Evolutionary conservation across 2,888 invertebrate genomes (phyloP), one percentile per base, ranked within the genome.

Genomic region (Willowsia nigromaculata): DNA sequence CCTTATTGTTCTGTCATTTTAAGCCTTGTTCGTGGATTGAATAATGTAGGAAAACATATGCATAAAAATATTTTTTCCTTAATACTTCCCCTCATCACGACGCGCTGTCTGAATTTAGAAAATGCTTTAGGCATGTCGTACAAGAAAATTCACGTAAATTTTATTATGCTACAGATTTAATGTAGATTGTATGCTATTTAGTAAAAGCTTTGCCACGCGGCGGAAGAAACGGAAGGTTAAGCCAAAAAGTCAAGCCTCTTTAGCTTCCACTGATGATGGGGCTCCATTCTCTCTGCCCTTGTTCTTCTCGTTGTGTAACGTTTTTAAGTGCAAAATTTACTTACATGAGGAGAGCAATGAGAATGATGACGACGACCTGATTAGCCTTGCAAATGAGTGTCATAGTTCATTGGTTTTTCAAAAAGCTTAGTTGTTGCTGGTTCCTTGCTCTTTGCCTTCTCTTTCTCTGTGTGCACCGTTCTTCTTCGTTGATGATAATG

Each of bases 371-470:
- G 68, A 71, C 76, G 83, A 89, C 65, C 78, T 89, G 88, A 90
- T 90, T 90, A 90, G 87, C 89, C 89, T 87, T 90, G 82, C 89
- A 90, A 90, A 90, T 89, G 90, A 91, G 90, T 91, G 91, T 91
- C 91, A 91, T 90, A 91, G 90, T 90, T 91, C 90, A 91, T 90
- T 90, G 87, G 85, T 74, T 90, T 82, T 76, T 83, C 11, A 68
- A 71, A 71, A 80, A 81, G 71, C 62, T 50, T 83, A 33, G 33
- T 43, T 27, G n/a, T 82, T 65, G 47, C 53, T 40, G 40, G 47
- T 83, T 83, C 83, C 37, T 83, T 82, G 81, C 62, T 43, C 40
- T 81, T 74, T 74, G 15, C 22, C 74, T 53, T 43, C 22, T 9
- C 65, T 7, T 25, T 74, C 3, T 22, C 37, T 68, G 3, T 68